phyloP scores from a whole-genome alignment of 2,888 invertebrate species.

The Merodon equestris region DNA sequence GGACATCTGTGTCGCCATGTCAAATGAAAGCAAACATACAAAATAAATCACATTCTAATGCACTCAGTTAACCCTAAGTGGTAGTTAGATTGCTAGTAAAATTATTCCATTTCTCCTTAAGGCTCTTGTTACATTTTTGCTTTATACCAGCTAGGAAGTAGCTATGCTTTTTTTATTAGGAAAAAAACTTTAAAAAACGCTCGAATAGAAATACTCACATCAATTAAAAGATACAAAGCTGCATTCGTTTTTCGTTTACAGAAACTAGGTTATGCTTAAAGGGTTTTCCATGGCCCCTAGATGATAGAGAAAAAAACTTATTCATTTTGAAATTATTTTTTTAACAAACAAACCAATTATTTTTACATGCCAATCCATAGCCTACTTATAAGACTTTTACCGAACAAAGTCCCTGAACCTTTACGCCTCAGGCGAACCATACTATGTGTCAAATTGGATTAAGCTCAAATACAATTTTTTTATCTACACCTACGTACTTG shows the following conservation, averaged over 20 bases:
- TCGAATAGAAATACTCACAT: conserved; percentile 36
- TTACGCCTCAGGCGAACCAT: neutral
- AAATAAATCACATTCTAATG: conserved; percentile 28
- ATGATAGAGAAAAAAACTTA: too few species aligned
- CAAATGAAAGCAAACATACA: conserved; percentile 70
- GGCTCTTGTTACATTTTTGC: conserved; percentile 11
- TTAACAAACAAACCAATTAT: too few species aligned
- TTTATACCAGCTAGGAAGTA: neutral
- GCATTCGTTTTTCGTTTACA: too few species aligned
- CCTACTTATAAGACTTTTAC: too few species aligned
- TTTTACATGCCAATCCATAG: too few species aligned
- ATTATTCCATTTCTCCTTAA: conserved; percentile 35
- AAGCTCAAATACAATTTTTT: conserved; percentile 41
- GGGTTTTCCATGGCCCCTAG: too few species aligned
- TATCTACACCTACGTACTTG: conserved; percentile 28
- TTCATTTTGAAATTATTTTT: too few species aligned
- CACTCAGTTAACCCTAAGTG: conserved; percentile 59
- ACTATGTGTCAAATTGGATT: conserved; percentile 50
- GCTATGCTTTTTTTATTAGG: neutral
- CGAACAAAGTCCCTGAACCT: too few species aligned
- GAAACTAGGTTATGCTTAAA: too few species aligned
- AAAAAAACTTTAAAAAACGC: neutral
- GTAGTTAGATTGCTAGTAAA: conserved; percentile 52
- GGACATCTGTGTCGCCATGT: conserved; percentile 78
- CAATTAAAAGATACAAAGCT: conserved; percentile 2